Conservation (phyloP, 35 echinoderm and acorn worm genomes). For the Chiridota heheva region DNA sequence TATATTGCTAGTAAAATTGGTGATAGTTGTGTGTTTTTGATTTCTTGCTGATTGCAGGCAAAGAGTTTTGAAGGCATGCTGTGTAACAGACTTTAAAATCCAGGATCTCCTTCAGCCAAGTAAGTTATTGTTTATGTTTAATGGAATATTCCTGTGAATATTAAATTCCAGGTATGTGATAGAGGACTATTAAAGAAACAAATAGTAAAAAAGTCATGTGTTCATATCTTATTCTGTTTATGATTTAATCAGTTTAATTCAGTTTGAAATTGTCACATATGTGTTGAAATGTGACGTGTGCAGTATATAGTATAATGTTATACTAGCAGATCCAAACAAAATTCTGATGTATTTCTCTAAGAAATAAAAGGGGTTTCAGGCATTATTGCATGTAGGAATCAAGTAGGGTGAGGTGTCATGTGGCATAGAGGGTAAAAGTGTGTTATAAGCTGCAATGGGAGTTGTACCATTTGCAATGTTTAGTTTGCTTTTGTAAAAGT, state of each 20-base stretch:
- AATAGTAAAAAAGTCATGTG: no score
- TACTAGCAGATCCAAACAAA: no score
- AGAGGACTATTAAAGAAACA: neutral
- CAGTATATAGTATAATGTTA: no score
- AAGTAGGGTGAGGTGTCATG: neutral
- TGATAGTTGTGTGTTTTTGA: no score
- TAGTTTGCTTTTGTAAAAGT: neutral
- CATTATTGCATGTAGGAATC: neutral
- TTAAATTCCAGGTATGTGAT: neutral
- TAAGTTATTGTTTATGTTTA: conserved; percentile 36
- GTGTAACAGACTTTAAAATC: conserved; percentile 73
- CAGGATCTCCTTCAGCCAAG: conserved; percentile 70
- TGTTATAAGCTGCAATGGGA: neutral
- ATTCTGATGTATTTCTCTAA: no score
- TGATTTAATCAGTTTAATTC: neutral
- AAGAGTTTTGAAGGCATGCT: conserved; percentile 64
- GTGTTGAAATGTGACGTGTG: neutral
- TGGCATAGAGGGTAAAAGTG: neutral
- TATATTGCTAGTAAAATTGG: no score
- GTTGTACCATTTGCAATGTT: neutral
- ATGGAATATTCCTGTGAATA: neutral
- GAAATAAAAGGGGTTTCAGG: no score
- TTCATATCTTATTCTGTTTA: neutral
- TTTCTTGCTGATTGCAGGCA: conserved; percentile 41
- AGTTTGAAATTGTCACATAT: neutral